Conservation (phyloP, 2,113 vertebrate genomes). For the Platanista minor region DNA sequence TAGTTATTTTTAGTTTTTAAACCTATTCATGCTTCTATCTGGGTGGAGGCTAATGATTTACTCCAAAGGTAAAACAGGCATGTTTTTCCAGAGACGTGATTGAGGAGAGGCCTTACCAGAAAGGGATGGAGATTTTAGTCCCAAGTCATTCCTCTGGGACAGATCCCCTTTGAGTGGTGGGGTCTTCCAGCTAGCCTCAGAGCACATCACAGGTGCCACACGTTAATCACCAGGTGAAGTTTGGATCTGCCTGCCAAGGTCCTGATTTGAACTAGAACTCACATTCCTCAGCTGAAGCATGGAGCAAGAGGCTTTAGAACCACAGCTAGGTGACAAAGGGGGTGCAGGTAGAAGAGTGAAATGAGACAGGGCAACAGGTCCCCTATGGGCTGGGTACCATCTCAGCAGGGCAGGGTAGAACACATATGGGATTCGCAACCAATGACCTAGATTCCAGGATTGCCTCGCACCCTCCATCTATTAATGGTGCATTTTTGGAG, state of each 20-base stretch:
- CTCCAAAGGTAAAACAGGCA: constrained; percentile 31
- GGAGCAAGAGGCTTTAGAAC: background rate
- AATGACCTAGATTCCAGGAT: background rate
- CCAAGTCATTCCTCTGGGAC: background rate
- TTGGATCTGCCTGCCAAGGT: background rate
- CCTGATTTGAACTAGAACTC: background rate
- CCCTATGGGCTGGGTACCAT: background rate
- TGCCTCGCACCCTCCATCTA: background rate
- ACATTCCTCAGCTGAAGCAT: background rate
- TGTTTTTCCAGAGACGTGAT: constrained; percentile 34
- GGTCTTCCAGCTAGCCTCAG: background rate
- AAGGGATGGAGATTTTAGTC: background rate
- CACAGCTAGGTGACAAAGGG: no score
- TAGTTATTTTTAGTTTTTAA: constrained; percentile 63
- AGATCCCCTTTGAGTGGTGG: background rate
- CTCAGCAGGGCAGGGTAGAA: background rate
- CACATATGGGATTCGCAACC: background rate
- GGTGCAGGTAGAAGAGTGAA: fast-evolving
- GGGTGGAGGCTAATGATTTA: constrained; percentile 54
- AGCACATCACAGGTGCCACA: background rate
- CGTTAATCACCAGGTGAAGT: fast-evolving
- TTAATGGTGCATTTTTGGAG: background rate
- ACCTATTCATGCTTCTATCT: constrained; percentile 19
- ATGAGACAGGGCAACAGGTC: background rate
- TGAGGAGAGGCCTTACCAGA: background rate